phyloP scores from a whole-genome alignment of 2,113 vertebrate genomes.

The Mustela lutreola region DNA sequence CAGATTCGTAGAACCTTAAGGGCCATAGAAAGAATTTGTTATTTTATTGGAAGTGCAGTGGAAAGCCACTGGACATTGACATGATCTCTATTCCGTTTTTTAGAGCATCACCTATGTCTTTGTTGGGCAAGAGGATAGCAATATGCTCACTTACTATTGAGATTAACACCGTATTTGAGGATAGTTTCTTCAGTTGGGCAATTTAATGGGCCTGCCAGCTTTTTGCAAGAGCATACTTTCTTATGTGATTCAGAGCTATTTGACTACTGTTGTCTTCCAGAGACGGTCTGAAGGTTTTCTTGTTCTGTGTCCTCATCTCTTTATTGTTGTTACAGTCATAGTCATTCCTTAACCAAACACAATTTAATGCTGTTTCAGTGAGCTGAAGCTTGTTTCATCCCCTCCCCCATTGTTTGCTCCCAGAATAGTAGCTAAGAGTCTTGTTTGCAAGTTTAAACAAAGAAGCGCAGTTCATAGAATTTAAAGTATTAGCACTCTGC shows the following conservation, averaged over 20 bases:
- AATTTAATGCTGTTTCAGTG: neutral
- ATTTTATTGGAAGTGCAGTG: neutral
- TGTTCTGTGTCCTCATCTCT: neutral
- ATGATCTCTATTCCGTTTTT: neutral
- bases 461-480: neutral
- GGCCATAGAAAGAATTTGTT: neutral
- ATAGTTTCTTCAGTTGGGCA: neutral
- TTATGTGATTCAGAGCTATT: neutral
- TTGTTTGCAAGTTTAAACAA: slow-evolving; percentile 10
- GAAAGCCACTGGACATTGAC: neutral
- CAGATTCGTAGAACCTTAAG: neutral
- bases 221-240: neutral
- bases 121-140: neutral
- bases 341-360: neutral
- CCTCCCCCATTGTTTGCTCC: neutral
- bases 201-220: neutral
- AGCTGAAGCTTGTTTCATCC: neutral
- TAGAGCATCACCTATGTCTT: neutral
- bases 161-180: neutral
- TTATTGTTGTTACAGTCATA: neutral
- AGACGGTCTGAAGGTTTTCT: neutral
- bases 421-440: neutral
- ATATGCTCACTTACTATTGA: neutral
- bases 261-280: neutral
- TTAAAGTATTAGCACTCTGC: neutral